Evolutionary conservation across 2,888 invertebrate species (phyloP).

Genomic region (Unio pictorum): DNA sequence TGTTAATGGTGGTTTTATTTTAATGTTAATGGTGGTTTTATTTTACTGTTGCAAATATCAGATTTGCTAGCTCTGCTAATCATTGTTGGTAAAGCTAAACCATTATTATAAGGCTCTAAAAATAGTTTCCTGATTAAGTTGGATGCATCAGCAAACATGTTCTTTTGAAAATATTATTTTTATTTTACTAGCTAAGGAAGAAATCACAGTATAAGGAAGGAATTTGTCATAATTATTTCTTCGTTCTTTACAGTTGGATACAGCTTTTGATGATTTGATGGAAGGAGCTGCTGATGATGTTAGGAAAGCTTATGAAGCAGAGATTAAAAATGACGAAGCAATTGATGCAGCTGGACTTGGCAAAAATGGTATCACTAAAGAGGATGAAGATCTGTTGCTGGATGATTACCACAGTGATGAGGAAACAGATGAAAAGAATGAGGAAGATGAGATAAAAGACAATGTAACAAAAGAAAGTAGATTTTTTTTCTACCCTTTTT

Average conservation of each 20-base stretch:
- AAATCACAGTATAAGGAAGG: too few species aligned
- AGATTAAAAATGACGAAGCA: constrained; percentile 42
- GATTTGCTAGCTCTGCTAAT: too few species aligned
- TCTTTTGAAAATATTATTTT: too few species aligned
- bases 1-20: too few species aligned
- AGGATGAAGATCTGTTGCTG: constrained; percentile 57
- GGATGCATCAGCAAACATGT: too few species aligned
- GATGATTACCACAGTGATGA: constrained; percentile 67
- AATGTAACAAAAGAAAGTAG: constrained; percentile 63
- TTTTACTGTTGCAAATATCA: too few species aligned
- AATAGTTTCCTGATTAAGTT: too few species aligned
- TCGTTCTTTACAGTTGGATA: constrained; percentile 47
- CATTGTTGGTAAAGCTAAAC: too few species aligned
- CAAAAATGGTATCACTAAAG: constrained; percentile 14
- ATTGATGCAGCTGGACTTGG: constrained; percentile 18
- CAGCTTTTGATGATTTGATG: constrained; percentile 63
- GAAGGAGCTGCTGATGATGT: constrained; percentile 59
- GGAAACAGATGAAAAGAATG: constrained; percentile 48
- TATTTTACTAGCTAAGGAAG: too few species aligned
- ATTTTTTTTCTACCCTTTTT: background rate
- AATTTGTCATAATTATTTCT: constrained; percentile 2
- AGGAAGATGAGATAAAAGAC: constrained; percentile 55
- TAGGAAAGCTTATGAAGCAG: constrained; percentile 56
- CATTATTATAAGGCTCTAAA: too few species aligned
- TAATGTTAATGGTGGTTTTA: too few species aligned